Evolutionary conservation across 2,797 vertebrate species (phyloP).

Genomic region (Ptychadena robeensis): DNA sequence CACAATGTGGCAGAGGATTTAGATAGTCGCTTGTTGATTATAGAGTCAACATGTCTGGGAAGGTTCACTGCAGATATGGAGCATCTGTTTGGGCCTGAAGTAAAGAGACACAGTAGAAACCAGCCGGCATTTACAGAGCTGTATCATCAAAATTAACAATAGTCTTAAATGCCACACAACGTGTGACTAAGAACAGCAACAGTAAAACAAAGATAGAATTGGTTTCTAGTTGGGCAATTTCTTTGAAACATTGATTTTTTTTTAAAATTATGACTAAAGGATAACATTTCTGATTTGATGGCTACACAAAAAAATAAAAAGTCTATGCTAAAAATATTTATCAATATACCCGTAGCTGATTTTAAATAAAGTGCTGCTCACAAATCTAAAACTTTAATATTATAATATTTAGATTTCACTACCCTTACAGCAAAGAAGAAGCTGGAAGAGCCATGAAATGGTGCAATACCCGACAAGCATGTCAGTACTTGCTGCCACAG

Average conservation of each 20-base stretch:
- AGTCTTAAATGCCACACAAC: neutral
- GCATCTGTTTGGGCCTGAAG: conserved; percentile 93
- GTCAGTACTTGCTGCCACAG: too few relatives aligned
- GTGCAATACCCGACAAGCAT: neutral
- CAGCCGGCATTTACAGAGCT: neutral
- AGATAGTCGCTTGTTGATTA: conserved; percentile 99
- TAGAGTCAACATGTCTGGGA: conserved; percentile 98
- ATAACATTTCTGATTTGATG: neutral
- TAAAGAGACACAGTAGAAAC: neutral
- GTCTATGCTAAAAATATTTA: neutral
- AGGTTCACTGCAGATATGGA: conserved; percentile 98
- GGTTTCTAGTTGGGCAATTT: too few relatives aligned
- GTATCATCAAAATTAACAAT: neutral
- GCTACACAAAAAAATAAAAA: neutral
- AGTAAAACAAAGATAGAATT: too few relatives aligned
- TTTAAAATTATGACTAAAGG: neutral
- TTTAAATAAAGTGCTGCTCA: neutral
- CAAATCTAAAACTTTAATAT: neutral
- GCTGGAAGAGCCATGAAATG: neutral
- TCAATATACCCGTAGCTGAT: neutral
- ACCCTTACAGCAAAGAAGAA: neutral
- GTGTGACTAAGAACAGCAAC: neutral
- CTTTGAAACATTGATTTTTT: neutral
- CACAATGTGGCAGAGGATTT: conserved; percentile 99
- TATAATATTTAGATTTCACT: neutral